phyloP scores from a whole-genome alignment of 2,113 vertebrate species.

The Isurus oxyrinchus region DNA sequence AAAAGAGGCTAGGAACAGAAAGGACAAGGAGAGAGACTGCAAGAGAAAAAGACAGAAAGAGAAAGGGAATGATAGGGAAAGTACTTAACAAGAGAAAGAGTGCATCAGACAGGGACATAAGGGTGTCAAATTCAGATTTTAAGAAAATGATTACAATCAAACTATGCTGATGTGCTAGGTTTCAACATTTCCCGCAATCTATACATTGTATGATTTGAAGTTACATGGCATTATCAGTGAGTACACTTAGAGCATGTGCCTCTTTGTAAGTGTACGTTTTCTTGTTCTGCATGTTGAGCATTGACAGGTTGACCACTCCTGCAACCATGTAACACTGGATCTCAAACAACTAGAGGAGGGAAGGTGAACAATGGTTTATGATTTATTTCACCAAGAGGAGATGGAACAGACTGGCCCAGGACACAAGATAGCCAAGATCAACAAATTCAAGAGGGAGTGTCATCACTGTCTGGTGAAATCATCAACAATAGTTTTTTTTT shows the following conservation, averaged over 20 bases:
- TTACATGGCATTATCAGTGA: neutral
- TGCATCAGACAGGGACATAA: constrained; percentile 10
- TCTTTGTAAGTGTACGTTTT: neutral
- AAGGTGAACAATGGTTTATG: neutral
- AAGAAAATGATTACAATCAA: neutral
- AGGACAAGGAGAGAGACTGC: constrained; percentile 49
- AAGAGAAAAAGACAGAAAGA: constrained; percentile 46
- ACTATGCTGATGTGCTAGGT: neutral
- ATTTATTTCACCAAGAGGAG: neutral
- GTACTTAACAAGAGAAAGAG: constrained; percentile 40
- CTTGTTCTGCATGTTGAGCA: neutral
- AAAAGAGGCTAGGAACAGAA: constrained; percentile 50
- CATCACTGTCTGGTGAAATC: neutral
- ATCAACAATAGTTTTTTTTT: neutral
- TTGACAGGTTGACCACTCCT: neutral
- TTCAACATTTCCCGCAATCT: neutral
- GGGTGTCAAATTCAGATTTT: neutral
- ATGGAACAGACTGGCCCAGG: neutral
- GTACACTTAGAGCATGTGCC: neutral
- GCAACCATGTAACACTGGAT: neutral
- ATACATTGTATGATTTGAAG: neutral
- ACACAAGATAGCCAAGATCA: neutral
- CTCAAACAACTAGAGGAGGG: neutral
- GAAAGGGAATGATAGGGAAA: constrained; percentile 38
- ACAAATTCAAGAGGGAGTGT: neutral